Conservation (phyloP, 2,113 vertebrate genomes). For the Serinus canaria region DNA sequence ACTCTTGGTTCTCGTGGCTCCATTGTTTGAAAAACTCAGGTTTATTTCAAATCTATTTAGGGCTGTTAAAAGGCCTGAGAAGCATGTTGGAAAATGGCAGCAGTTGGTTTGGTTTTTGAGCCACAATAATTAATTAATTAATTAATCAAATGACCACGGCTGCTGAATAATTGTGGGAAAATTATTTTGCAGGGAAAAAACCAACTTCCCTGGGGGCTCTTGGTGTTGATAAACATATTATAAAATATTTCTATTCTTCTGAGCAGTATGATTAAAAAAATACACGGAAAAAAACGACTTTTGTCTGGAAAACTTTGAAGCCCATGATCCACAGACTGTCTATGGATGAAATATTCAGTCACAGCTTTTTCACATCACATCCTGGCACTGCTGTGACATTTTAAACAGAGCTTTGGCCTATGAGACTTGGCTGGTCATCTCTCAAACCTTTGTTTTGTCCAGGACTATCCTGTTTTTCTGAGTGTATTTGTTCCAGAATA, state of each 20-base stretch:
- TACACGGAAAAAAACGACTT: background rate
- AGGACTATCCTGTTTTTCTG: background rate
- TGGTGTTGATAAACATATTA: background rate
- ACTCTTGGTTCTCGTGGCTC: background rate
- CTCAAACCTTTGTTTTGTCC: background rate
- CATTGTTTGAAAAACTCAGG: background rate
- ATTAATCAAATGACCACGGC: background rate
- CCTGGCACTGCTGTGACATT: background rate
- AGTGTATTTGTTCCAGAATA: background rate
- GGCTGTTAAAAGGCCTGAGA: background rate
- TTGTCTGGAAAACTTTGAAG: background rate
- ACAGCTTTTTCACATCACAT: background rate
- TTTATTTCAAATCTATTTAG: background rate
- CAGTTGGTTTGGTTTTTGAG: background rate
- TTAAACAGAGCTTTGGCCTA: background rate
- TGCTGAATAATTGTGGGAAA: background rate
- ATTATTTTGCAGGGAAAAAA: background rate
- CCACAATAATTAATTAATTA: background rate
- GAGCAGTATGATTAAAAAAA: background rate
- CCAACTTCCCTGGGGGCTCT: background rate
- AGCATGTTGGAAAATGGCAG: background rate
- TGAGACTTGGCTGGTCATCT: background rate
- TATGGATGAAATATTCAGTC: background rate
- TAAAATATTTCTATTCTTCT: background rate
- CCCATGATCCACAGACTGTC: background rate